Conservation (phyloP, 53 echinoderm and acorn worm species). For the Arbacia lixula region DNA sequence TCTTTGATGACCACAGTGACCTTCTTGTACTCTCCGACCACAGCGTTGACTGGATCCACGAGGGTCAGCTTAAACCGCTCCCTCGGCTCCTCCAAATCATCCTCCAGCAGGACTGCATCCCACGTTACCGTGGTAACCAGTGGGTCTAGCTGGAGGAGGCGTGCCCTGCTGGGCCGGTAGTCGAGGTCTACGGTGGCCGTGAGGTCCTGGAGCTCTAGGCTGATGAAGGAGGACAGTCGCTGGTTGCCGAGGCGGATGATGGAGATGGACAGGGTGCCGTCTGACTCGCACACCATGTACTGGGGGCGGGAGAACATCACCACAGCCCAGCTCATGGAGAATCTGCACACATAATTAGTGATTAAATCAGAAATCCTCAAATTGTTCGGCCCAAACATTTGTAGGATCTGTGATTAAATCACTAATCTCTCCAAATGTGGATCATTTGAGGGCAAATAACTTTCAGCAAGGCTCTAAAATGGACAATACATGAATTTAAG, state of each 20-base stretch:
- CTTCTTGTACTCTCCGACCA: constrained; percentile 74
- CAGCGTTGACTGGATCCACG: constrained; percentile 72
- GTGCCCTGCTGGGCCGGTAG: constrained; percentile 66
- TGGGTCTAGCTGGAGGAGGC: constrained; percentile 94
- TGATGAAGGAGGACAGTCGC: constrained; percentile 82
- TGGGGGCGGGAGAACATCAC: constrained; percentile 72
- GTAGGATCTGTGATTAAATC: no score
- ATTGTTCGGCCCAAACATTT: no score
- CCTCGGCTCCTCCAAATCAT: constrained; percentile 85
- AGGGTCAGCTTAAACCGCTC: constrained; percentile 82
- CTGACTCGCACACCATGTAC: constrained; percentile 83
- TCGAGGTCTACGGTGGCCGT: constrained; percentile 78
- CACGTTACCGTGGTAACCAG: constrained; percentile 71
- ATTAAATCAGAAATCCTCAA: no score
- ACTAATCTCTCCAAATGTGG: no score
- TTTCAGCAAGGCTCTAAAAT: no score
- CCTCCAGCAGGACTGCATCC: constrained; percentile 71
- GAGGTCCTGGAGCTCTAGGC: constrained; percentile 62
- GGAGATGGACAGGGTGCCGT: constrained; percentile 80
- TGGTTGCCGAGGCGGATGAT: constrained; percentile 83
- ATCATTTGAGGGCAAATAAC: no score
- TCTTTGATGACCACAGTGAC: constrained; percentile 85
- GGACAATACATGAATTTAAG: no score
- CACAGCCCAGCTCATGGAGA: constrained; percentile 87
- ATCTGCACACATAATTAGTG: constrained; percentile 66